phyloP scores from a whole-genome alignment of 2,797 vertebrate genomes.

The Catamblyrhynchus diadema region DNA sequence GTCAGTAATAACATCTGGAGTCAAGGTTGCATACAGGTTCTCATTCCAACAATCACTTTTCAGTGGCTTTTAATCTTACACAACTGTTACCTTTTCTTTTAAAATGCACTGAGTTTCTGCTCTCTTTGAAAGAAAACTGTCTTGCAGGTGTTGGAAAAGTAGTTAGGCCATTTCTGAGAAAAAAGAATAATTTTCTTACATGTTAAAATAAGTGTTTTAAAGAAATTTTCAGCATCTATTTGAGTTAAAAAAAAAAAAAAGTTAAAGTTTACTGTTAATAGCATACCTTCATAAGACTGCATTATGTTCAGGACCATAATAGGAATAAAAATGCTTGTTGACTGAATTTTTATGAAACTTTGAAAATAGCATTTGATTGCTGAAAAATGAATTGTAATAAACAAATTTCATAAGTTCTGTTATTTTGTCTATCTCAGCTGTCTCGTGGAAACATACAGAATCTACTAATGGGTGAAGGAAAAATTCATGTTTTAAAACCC shows the following conservation, averaged over 20 bases:
- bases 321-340: background rate
- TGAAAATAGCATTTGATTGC: background rate
- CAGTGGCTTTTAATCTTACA: background rate
- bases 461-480: background rate
- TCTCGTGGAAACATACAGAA: background rate
- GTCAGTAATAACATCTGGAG: background rate
- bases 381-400: background rate
- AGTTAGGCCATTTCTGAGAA: background rate
- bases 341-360: background rate
- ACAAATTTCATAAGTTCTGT: background rate
- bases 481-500: background rate
- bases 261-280: background rate
- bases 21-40: background rate
- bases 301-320: background rate
- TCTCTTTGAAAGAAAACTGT: background rate
- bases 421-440: background rate
- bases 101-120: background rate
- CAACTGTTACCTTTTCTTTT: background rate
- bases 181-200: background rate
- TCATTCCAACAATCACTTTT: background rate
- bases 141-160: background rate
- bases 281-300: background rate
- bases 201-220: background rate
- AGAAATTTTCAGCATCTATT: background rate
- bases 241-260: background rate